Evolutionary conservation across 1,140 invertebrate species (phyloP).

Genomic region (Araneus ventricosus): DNA sequence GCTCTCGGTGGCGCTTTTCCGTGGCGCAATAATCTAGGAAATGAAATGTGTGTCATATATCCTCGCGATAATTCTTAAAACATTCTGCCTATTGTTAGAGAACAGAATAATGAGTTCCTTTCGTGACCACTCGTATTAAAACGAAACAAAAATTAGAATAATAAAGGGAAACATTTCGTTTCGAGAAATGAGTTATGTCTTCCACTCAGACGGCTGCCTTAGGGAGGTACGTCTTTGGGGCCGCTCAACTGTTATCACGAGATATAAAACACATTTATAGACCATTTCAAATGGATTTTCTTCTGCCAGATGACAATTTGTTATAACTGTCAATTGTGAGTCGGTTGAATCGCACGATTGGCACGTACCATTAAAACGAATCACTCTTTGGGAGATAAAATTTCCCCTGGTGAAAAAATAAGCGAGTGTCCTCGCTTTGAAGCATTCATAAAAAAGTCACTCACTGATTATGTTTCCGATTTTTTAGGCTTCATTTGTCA

Average conservation of each 20-base stretch:
- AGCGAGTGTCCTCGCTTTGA: background rate
- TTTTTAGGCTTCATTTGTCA: background rate
- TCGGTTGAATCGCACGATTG: slow-evolving; percentile 16
- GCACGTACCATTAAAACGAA: slow-evolving; percentile 24
- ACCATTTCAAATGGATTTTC: slow-evolving; percentile 33
- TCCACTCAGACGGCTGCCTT: background rate
- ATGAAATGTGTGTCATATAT: slow-evolving; percentile 55
- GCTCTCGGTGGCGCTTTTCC: background rate
- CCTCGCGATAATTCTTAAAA: slow-evolving; percentile 56
- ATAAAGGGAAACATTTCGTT: slow-evolving; percentile 65
- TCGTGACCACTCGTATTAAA: slow-evolving; percentile 57
- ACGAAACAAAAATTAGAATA: slow-evolving; percentile 65
- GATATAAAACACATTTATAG: slow-evolving; percentile 47
- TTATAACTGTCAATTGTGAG: slow-evolving; percentile 24
- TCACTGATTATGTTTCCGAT: background rate
- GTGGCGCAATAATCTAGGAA: slow-evolving; percentile 52
- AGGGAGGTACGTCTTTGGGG: background rate
- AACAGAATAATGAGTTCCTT: slow-evolving; percentile 56
- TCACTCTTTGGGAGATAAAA: background rate
- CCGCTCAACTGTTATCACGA: slow-evolving; percentile 42
- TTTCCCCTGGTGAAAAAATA: background rate
- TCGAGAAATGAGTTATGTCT: slow-evolving; percentile 53
- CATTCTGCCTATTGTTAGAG: slow-evolving; percentile 59
- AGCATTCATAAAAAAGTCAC: background rate
- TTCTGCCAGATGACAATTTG: slow-evolving; percentile 18